A percentile compares a stretch with the other conserved stretches of the same genome.
Conservation (phyloP, 2,113 vertebrate genomes). For the Dunckerocampus dactyliophorus region DNA sequence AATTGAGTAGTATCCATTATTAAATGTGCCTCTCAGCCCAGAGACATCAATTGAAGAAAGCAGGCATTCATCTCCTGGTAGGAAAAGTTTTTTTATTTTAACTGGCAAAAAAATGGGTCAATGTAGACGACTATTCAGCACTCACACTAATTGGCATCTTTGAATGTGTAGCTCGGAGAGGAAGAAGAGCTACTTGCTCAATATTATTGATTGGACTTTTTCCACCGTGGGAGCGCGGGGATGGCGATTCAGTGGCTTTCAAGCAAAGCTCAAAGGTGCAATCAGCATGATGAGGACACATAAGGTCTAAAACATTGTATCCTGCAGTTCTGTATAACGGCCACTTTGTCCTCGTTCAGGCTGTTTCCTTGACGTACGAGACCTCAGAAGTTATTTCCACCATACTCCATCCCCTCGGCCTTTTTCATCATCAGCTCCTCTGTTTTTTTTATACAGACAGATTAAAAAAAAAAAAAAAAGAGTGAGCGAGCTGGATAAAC, state of each 20-base stretch:
- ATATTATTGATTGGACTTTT: conserved; percentile 48
- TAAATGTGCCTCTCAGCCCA: conserved; percentile 52
- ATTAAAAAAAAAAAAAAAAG: no score
- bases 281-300: not conserved
- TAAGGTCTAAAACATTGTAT: not conserved
- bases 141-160: conserved; percentile 68
- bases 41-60: conserved; percentile 60
- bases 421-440: conserved; percentile 42
- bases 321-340: conserved; percentile 3
- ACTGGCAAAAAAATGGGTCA: conserved; percentile 61
- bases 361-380: conserved; percentile 30
- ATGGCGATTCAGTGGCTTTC: conserved; percentile 6
- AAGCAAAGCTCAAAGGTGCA: not conserved
- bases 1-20: conserved; percentile 59
- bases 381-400: conserved; percentile 28
- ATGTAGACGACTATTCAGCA: conserved; percentile 60
- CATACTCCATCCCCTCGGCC: conserved; percentile 5
- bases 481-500: no score
- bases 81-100: conserved; percentile 30
- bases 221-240: conserved; percentile 4
- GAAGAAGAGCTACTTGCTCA: conserved; percentile 48
- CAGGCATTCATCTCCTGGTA: conserved; percentile 52
- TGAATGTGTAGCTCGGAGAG: conserved; percentile 52
- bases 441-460: not conserved
- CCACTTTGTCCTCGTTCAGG: conserved; percentile 23